Evolutionary conservation across 2,888 invertebrate species (phyloP).

Genomic region (Epinotia bilunana): DNA sequence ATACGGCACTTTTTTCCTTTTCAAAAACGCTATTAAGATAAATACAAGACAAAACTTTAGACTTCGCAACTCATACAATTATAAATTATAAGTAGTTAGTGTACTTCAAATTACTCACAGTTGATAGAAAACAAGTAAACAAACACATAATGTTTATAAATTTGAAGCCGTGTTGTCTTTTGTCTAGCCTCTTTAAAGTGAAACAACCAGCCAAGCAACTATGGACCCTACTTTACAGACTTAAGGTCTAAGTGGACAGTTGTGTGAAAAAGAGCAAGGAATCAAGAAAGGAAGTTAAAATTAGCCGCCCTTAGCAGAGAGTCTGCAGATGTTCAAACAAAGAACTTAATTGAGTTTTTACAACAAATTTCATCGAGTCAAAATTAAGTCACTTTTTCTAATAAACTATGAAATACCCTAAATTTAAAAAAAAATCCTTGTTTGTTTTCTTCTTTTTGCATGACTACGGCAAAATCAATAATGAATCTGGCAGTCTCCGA

Average conservation of each 20-base stretch:
- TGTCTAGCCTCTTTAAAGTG: constrained; percentile 25
- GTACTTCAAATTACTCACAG: neutral
- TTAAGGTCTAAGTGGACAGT: neutral
- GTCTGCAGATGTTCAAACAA: constrained; percentile 33
- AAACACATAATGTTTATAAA: constrained; percentile 25
- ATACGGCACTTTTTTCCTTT: no score
- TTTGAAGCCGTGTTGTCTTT: constrained; percentile 22
- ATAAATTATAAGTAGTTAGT: neutral
- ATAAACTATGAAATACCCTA: neutral
- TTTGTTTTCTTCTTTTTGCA: no score
- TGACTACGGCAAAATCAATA: no score
- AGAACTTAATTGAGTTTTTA: constrained; percentile 27
- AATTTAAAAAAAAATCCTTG: neutral
- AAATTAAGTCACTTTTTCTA: constrained; percentile 6
- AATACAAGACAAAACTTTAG: neutral
- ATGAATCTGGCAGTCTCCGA: no score
- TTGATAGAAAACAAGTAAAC: constrained; percentile 12
- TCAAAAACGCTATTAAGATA: no score
- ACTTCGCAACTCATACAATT: neutral
- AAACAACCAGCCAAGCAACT: constrained; percentile 1
- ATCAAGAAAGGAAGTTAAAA: constrained; percentile 31
- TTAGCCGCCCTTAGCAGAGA: constrained; percentile 26
- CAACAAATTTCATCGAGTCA: constrained; percentile 14
- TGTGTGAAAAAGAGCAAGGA: constrained; percentile 24
- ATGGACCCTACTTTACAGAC: neutral